Percentiles rank a stretch among this genome's conserved stretches.
phyloP scores from a whole-genome alignment of 2,888 invertebrate genomes.

The Drosophila rubida region DNA sequence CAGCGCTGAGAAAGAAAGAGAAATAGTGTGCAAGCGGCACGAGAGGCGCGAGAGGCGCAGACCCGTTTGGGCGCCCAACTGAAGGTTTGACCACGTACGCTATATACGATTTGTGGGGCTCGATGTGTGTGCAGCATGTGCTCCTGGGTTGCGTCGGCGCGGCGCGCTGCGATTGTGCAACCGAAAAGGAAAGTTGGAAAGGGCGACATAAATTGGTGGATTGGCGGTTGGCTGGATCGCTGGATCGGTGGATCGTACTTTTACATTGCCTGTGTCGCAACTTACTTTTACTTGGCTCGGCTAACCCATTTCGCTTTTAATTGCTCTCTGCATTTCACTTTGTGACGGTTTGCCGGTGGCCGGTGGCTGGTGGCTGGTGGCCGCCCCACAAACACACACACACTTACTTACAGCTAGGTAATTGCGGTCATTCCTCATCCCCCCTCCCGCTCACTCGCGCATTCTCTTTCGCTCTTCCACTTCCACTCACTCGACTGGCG shows the following conservation, averaged over 20 bases:
- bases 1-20: conserved; percentile 12
- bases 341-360: conserved; percentile 33
- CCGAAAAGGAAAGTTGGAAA: conserved; percentile 75
- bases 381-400: conserved; percentile 4
- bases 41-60: not conserved
- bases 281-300: conserved; percentile 74
- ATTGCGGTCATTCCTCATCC: conserved; percentile 61
- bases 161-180: conserved; percentile 62
- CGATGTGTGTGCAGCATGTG: conserved; percentile 28
- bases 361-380: conserved; percentile 20
- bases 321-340: conserved; percentile 72
- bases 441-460: conserved; percentile 10
- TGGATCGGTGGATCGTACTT: conserved; percentile 25
- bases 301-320: conserved; percentile 70
- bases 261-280: conserved; percentile 50
- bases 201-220: conserved; percentile 42
- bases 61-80: conserved; percentile 19
- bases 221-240: not conserved
- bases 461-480: not conserved
- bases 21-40: not conserved
- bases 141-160: conserved; percentile 34
- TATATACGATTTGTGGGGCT: not conserved
- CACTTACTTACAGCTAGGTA: conserved; percentile 34
- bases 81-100: not conserved
- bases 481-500: conserved; percentile 8